These are phyloP conservation scores for Rhinoraja longicauda DNA, from an alignment of 2,797 vertebrate genomes.

Conservation along the genomic window DNA sequence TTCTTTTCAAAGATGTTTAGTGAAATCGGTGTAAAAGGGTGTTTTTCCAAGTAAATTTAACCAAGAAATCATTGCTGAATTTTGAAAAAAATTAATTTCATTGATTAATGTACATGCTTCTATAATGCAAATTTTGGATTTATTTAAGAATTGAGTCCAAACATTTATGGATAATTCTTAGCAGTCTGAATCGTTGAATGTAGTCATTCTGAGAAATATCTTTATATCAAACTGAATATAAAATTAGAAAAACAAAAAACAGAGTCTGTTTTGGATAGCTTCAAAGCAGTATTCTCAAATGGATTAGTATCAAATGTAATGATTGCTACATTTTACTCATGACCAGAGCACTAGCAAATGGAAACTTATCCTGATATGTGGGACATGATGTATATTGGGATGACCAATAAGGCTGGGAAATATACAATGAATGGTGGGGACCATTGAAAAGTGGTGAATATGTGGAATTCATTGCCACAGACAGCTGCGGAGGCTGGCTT, in stretches of 20 bases:
- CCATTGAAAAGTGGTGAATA: too few species aligned
- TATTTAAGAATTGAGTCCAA: neutral
- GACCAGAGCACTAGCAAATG: neutral
- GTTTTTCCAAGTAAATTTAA: neutral
- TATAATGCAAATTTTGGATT: neutral
- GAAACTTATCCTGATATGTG: too few species aligned
- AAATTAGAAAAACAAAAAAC: neutral
- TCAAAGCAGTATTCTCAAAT: neutral
- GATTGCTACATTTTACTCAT: neutral
- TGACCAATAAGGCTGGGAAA: too few species aligned
- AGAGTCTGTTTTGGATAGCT: neutral
- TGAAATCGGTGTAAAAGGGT: neutral
- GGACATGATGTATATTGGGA: too few species aligned
- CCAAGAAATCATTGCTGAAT: neutral
- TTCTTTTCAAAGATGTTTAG: neutral
- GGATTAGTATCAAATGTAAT: neutral
- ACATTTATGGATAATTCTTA: neutral
- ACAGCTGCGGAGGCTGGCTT: too few species aligned
- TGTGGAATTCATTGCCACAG: too few species aligned
- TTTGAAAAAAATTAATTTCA: neutral
- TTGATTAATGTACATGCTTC: neutral
- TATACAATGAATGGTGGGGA: too few species aligned
- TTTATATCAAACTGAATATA: neutral
- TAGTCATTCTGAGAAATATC: neutral
- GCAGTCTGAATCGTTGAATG: too few species aligned